Conservation (phyloP, 23 tunicate genomes). For the Trididemnum nubilum region DNA sequence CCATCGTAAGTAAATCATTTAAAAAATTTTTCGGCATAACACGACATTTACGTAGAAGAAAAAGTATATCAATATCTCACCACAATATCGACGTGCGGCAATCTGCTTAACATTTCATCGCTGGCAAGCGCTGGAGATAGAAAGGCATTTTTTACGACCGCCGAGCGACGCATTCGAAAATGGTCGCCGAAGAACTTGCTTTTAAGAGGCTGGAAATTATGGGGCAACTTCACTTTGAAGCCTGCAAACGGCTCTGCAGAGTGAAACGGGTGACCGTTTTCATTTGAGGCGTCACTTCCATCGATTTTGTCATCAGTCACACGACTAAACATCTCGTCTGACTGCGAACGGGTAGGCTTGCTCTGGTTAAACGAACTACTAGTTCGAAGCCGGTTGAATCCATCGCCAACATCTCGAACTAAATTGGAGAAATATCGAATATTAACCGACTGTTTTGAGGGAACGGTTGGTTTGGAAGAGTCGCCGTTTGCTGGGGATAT, state of each 20-base stretch:
- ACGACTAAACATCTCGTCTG: constrained; percentile 1
- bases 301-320: neutral
- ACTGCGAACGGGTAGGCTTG: neutral
- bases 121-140: constrained; percentile 72
- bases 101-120: constrained; percentile 48
- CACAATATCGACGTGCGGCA: constrained; percentile 71
- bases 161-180: constrained; percentile 50
- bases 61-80: no score
- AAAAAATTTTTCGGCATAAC: no score
- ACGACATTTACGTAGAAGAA: no score
- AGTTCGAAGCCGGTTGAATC: constrained; percentile 32
- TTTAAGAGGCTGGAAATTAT: constrained; percentile 62
- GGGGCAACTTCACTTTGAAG: constrained; percentile 56
- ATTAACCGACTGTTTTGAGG: constrained; percentile 39
- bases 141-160: constrained; percentile 68
- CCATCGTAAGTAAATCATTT: no score
- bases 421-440: constrained; percentile 42
- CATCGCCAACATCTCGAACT: constrained; percentile 63
- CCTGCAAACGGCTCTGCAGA: neutral
- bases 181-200: constrained; percentile 66
- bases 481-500: neutral
- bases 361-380: neutral
- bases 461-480: constrained; percentile 21
- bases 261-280: neutral
- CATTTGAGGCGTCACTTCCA: neutral